phyloP scores from a whole-genome alignment of 1,140 invertebrate species.

The Drosophila bocki region DNA sequence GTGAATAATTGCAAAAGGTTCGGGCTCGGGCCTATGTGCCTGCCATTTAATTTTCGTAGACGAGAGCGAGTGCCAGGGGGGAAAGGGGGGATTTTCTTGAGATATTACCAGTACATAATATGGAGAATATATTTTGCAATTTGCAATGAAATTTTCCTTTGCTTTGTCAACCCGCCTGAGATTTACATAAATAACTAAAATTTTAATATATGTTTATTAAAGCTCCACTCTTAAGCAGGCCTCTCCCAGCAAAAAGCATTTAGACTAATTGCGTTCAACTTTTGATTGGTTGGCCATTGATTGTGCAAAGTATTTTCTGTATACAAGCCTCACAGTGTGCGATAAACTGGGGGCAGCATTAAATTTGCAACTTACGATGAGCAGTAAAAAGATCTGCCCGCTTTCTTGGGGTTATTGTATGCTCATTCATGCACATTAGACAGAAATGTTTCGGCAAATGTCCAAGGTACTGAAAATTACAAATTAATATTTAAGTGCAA shows the following conservation, averaged over 20 bases:
- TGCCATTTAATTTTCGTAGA: constrained; percentile 51
- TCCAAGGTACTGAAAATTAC: constrained; percentile 33
- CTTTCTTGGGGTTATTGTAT: constrained; percentile 32
- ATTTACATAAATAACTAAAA: constrained; percentile 83
- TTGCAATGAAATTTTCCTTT: constrained; percentile 41
- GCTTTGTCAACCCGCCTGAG: constrained; percentile 69
- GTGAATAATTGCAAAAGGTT: constrained; percentile 74
- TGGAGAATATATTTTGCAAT: constrained; percentile 62
- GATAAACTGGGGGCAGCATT: constrained; percentile 52
- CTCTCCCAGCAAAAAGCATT: constrained; percentile 44
- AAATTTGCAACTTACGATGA: constrained; percentile 68
- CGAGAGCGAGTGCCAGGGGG: neutral
- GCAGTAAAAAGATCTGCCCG: constrained; percentile 58
- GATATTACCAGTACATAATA: constrained; percentile 50
- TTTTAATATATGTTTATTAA: constrained; percentile 84
- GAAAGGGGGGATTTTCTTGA: constrained; percentile 6
- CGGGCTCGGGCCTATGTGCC: constrained; percentile 52
- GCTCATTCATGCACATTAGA: constrained; percentile 69
- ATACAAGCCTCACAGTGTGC: constrained; percentile 24
- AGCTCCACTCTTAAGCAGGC: constrained; percentile 68
- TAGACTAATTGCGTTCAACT: constrained; percentile 73
- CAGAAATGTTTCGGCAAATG: constrained; percentile 63
- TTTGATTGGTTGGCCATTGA: constrained; percentile 77
- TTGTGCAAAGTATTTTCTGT: constrained; percentile 45
- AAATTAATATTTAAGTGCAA: constrained; percentile 49